Evolutionary conservation across 2,888 invertebrate genomes (phyloP), one percentile per base, ranked within the genome.

Genomic region (Leistus spinibarbis): DNA sequence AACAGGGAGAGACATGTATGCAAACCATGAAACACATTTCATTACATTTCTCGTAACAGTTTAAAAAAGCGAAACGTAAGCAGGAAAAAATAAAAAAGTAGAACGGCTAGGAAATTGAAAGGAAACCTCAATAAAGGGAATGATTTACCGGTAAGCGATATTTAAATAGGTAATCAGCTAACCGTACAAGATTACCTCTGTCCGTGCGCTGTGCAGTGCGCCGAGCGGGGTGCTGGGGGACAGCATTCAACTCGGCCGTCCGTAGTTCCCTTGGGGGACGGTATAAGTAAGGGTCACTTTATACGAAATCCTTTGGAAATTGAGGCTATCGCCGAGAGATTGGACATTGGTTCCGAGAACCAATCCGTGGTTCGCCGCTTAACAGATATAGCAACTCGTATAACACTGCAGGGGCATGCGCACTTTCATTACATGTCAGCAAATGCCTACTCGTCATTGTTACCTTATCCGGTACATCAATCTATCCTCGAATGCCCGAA

Each of bases 301-400:
- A 81, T 82, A 81, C 80, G 81, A 82, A 83, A 83, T 83, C 82
- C 82, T 76, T 77, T 79, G 80, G 68, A 80, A 83, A 82, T 82
- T 82, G 82, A 80, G 81, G 81, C 81, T 82, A 82, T 82, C 81
- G 81, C 79, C 80, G 80, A 80, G 81, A 82, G 82, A 82, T 82
- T 83, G 82, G 83, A 82, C 82, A 82, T 81, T 82, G 82, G 82
- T 81, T 75, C 82, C 78, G 79, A 80, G 80, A 81, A 81, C 81
- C 81, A 79, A 79, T 79, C 79, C 79, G 75, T 75, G 75, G 75
- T 67, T 75, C 63, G 40, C 77, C 71, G 80, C 81, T 81, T 82
- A 82, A 81, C 79, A 67, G 74, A 74, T 74, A 74, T 63, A 67
- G 62, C 67, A 68, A 68, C 57, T 57, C 20, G 68, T 74, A 74